phyloP scores from a whole-genome alignment of 2,888 invertebrate genomes.

The Drosophila paranaensis region DNA sequence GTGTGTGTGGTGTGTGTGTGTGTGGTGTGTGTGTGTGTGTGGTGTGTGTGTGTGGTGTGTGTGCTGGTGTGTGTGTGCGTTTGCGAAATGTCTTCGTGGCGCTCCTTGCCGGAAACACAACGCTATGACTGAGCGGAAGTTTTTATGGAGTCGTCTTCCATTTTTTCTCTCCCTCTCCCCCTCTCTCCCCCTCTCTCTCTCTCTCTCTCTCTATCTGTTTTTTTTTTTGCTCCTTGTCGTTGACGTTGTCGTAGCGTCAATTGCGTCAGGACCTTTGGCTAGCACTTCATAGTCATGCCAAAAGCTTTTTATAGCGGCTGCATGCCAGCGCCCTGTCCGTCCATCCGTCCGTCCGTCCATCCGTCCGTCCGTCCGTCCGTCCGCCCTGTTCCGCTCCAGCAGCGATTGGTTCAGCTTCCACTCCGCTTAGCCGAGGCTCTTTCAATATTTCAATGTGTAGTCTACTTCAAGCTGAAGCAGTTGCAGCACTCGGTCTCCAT shows the following conservation, averaged over 20 bases:
- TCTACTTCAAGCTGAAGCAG: conserved; percentile 12
- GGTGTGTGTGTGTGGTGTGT: conserved; percentile 20
- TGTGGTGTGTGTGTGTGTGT: conserved; percentile 24
- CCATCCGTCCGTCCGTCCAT: not conserved
- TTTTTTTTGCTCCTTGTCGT: conserved; percentile 17
- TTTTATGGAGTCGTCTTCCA: conserved; percentile 76
- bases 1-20: conserved; percentile 21
- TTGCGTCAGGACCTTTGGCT: conserved; percentile 68
- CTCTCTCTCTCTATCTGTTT: not conserved
- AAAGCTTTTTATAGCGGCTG: conserved; percentile 68
- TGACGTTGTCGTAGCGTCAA: conserved; percentile 69
- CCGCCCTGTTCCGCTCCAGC: conserved; percentile 21
- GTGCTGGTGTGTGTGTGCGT: conserved; percentile 32
- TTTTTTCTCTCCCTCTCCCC: conserved; percentile 36
- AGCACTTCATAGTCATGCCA: conserved; percentile 68
- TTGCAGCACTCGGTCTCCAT: conserved; percentile 24
- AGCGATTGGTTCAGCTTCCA: conserved; percentile 36
- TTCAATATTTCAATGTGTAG: conserved; percentile 35
- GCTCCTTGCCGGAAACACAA: conserved; percentile 61
- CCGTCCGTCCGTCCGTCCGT: conserved; percentile 7
- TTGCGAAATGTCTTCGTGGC: conserved; percentile 50
- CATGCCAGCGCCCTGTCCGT: conserved; percentile 18
- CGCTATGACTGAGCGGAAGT: conserved; percentile 68
- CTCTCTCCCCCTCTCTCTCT: not conserved
- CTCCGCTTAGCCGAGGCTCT: not conserved